Evolutionary conservation across 30 jellyfish, hydroid and myxozoan species (phyloP), one percentile per base, ranked within the genome.

Genomic region (Hydractinia symbiolongicarpus): DNA sequence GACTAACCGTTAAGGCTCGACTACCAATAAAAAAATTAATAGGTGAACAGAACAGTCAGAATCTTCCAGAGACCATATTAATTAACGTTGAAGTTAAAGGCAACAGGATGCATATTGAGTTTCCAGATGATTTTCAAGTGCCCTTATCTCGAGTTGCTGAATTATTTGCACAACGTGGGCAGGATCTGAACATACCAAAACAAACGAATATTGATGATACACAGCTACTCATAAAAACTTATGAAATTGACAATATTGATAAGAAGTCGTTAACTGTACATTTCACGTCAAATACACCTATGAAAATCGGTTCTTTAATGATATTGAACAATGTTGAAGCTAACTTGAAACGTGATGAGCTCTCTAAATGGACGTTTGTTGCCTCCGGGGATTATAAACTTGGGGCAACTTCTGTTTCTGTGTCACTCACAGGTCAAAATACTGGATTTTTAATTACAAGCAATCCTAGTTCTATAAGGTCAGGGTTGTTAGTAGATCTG

Each of bases 21-120:
- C 80, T 89, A 55, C 95, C 96, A 16, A 83, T 89, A 44, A 91
- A 81, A n/a, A 76, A 84, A 44, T 61, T 79, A 49, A 49, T 79
- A 11, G 30, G 14, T 61, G 87, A 79, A 15, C 8, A 30, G 15
- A 61, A 54, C 21, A 67, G 44, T 13, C 87, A 79, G 67, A 60
- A 40, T 15, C 66, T 7, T 52, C 87, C 87, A 14, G 87, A 79
- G 67, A 61, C 71, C 19, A 57, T 52, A 16, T 21, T 79, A 53
- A 67, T 79, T 55, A 79, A 79, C 73, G 60, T 66, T 7, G 87
- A 61, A 6, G 83, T 79, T 30, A 61, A 79, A 21, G 83, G 87
- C 8, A 79, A 79, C 57, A 62, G 54, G 54, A 79, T 79, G 66
- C 87, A 79, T 52, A 79, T 79, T 1, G 87, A 79, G 20, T 79